These are phyloP conservation scores for Morone saxatilis DNA, from an alignment of 2,113 vertebrate genomes.

Conservation along the genomic window DNA sequence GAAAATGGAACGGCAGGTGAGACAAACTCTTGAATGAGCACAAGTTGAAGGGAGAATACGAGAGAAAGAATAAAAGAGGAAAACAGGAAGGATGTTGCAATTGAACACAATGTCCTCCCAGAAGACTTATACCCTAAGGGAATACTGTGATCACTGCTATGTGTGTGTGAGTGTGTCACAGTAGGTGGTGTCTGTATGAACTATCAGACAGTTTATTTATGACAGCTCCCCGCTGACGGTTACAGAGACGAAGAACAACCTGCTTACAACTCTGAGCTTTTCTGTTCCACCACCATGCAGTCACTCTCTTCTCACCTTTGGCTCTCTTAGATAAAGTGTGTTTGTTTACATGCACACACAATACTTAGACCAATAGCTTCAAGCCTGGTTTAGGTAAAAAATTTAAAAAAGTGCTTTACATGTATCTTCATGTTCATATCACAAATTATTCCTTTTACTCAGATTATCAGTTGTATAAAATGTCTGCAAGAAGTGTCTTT, in stretches of 20 bases:
- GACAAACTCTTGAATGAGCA: slow-evolving; percentile 59
- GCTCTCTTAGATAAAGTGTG: slow-evolving; percentile 7
- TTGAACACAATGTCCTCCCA: slow-evolving; percentile 58
- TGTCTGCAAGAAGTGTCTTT: neutral
- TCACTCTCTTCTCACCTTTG: slow-evolving; percentile 30
- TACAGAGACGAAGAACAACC: slow-evolving; percentile 52
- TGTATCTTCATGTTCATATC: neutral
- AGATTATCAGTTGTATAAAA: neutral
- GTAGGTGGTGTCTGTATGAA: slow-evolving; percentile 74
- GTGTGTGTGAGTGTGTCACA: slow-evolving; percentile 47
- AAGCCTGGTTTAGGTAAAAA: slow-evolving; percentile 6
- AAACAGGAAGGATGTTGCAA: slow-evolving; percentile 63
- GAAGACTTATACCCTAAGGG: slow-evolving; percentile 66
- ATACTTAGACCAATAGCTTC: slow-evolving; percentile 28
- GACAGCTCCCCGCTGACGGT: slow-evolving; percentile 66
- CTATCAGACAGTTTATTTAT: slow-evolving; percentile 81
- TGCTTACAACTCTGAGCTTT: slow-evolving; percentile 49
- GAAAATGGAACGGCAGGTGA: slow-evolving; percentile 52
- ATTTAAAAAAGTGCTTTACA: neutral
- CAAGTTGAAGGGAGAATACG: slow-evolving; percentile 19
- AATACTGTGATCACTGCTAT: slow-evolving; percentile 70
- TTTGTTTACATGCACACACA: neutral
- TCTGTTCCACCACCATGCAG: slow-evolving; percentile 20
- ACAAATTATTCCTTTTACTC: neutral
- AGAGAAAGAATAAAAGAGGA: slow-evolving; percentile 6